Conservation (phyloP, 1,140 invertebrate genomes). For the Cherax destructor region DNA sequence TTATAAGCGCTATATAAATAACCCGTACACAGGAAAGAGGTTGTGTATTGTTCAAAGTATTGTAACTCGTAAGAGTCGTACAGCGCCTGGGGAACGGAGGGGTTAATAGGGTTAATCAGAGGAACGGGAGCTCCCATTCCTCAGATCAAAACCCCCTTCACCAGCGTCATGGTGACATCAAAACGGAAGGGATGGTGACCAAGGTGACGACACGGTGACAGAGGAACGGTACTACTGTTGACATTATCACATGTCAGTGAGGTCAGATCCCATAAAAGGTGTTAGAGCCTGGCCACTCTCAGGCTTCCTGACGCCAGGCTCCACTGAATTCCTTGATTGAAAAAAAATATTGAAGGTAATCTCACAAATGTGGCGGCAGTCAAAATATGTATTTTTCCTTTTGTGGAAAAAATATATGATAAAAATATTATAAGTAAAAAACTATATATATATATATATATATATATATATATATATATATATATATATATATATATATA, state of each 20-base stretch:
- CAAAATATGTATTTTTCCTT: neutral
- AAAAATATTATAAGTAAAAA: neutral
- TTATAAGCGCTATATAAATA: too few relatives aligned
- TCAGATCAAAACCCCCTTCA: too few relatives aligned
- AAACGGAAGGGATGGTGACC: too few relatives aligned
- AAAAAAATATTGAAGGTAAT: conserved; percentile 1
- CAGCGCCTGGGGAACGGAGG: too few relatives aligned
- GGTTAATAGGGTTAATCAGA: too few relatives aligned
- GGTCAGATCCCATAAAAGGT: neutral
- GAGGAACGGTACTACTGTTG: neutral
- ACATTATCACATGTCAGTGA: neutral
- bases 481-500: conserved; percentile 7
- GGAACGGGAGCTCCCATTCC: too few relatives aligned
- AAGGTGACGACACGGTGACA: too few relatives aligned
- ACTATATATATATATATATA: too few relatives aligned
- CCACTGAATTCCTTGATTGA: conserved; percentile 1
- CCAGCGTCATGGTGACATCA: too few relatives aligned
- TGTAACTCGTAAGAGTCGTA: too few relatives aligned
- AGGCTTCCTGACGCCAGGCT: neutral
- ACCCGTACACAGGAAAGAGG: too few relatives aligned
- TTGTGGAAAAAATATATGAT: neutral
- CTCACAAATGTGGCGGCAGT: neutral
- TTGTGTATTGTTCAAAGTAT: too few relatives aligned
- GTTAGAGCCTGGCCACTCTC: neutral
- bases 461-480: conserved; percentile 7